These are phyloP conservation scores for Tautogolabrus adspersus DNA, from an alignment of 2,113 vertebrate species.

Conservation along the genomic window DNA sequence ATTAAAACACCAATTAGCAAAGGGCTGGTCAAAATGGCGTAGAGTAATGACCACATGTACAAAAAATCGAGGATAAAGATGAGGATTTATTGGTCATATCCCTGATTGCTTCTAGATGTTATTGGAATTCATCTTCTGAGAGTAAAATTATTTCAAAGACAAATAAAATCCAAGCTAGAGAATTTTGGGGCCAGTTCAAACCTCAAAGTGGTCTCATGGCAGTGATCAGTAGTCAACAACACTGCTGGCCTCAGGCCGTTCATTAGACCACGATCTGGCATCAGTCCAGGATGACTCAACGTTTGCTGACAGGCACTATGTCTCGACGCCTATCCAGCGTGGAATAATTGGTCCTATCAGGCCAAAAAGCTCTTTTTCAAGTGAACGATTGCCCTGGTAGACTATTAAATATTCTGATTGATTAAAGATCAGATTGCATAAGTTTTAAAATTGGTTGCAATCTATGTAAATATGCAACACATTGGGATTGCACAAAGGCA, in stretches of 20 bases:
- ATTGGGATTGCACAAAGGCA: not conserved
- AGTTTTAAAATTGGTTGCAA: conserved; percentile 6
- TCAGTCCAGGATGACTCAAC: conserved; percentile 44
- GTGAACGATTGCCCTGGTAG: conserved; percentile 8
- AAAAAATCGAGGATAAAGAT: not conserved
- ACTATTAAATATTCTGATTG: conserved; percentile 33
- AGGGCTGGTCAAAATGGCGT: not conserved
- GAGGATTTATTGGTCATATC: not conserved
- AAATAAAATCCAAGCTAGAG: not conserved
- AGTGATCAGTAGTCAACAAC: conserved; percentile 33
- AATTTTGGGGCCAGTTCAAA: conserved; percentile 3
- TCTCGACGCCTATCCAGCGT: conserved; percentile 23
- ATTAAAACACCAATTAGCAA: conserved; percentile 58
- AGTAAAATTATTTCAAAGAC: conserved; percentile 9
- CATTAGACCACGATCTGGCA: conserved; percentile 45
- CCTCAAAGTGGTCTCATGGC: conserved; percentile 16
- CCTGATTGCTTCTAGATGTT: not conserved
- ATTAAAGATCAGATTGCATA: conserved; percentile 21
- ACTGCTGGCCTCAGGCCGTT: conserved; percentile 27
- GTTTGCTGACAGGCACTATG: conserved; percentile 48
- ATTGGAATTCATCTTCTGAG: not conserved
- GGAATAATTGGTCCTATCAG: conserved; percentile 53
- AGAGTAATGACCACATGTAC: not conserved
- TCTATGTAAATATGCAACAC: conserved; percentile 1
- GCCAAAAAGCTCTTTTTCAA: conserved; percentile 27